Evolutionary conservation across 2,888 invertebrate species (phyloP).

Genomic region (Auanema sp.): DNA sequence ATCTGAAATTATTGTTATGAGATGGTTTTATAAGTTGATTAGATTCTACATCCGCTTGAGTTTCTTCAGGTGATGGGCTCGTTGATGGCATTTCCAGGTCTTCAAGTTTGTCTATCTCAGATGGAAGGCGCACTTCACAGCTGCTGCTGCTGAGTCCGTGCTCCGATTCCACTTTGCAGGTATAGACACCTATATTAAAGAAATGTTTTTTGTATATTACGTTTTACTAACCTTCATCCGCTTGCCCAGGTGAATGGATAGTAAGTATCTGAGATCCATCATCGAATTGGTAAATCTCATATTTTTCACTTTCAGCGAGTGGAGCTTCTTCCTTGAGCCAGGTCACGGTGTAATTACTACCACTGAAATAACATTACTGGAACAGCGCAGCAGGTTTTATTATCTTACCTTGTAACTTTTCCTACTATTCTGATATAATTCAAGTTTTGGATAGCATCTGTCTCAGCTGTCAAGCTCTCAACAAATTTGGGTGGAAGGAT

Average conservation of each 20-base stretch:
- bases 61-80: slow-evolving; percentile 16
- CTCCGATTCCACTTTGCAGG: slow-evolving; percentile 47
- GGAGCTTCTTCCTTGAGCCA: slow-evolving; percentile 44
- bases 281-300: slow-evolving; percentile 43
- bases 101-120: slow-evolving; percentile 6
- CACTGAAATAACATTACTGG: slow-evolving; percentile 14
- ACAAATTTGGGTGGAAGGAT: slow-evolving; percentile 47
- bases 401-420: slow-evolving; percentile 29
- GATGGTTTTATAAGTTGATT: too few relatives aligned
- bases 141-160: slow-evolving; percentile 45
- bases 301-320: slow-evolving; percentile 33
- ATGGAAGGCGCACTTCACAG: slow-evolving; percentile 30
- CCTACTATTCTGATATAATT: slow-evolving; percentile 44
- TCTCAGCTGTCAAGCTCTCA: slow-evolving; percentile 40
- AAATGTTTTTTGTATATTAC: background rate
- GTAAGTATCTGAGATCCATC: slow-evolving; percentile 49
- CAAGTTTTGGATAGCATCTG: slow-evolving; percentile 35
- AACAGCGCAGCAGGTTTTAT: too few relatives aligned
- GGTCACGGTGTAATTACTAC: slow-evolving; percentile 34
- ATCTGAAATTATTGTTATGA: too few relatives aligned
- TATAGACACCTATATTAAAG: slow-evolving; percentile 39
- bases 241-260: slow-evolving; percentile 27
- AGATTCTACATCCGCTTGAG: background rate
- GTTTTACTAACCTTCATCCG: slow-evolving; percentile 27
- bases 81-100: slow-evolving; percentile 1